phyloP scores from a whole-genome alignment of 2,113 vertebrate species.

The Epinephelus moara region DNA sequence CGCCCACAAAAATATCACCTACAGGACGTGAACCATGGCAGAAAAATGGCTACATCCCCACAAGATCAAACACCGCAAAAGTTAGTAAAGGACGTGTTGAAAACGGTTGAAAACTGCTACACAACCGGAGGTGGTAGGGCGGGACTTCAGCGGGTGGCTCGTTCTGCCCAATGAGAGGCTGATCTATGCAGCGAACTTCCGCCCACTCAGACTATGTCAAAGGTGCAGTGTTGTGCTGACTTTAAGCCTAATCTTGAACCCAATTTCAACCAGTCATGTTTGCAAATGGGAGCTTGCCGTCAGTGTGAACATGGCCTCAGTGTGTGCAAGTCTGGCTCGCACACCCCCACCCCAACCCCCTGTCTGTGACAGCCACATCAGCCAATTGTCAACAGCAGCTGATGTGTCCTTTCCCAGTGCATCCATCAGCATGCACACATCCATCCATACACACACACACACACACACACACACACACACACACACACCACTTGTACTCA shows the following conservation, averaged over 20 bases:
- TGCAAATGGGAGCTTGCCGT: not conserved
- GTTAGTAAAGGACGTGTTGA: no score
- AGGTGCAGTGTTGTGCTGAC: no score
- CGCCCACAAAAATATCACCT: no score
- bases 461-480: not conserved
- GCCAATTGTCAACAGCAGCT: constrained; percentile 71
- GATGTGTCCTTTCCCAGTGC: constrained; percentile 44
- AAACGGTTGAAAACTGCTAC: no score
- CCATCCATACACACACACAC: not conserved
- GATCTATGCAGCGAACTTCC: no score
- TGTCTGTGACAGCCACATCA: constrained; percentile 54
- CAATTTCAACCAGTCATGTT: not conserved
- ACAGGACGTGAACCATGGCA: no score
- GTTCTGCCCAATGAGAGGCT: no score
- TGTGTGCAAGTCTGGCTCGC: constrained; percentile 10
- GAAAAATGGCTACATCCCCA: no score
- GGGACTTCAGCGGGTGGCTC: no score
- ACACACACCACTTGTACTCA: constrained; percentile 5
- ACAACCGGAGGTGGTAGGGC: no score
- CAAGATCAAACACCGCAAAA: no score
- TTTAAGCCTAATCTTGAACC: not conserved
- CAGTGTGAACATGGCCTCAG: constrained; percentile 20
- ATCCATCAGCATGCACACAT: constrained; percentile 13
- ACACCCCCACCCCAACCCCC: not conserved
- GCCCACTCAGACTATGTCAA: no score